These are phyloP conservation scores for Drosophila kurseongensis DNA, from an alignment of 1,140 invertebrate genomes.

Conservation along the genomic window DNA sequence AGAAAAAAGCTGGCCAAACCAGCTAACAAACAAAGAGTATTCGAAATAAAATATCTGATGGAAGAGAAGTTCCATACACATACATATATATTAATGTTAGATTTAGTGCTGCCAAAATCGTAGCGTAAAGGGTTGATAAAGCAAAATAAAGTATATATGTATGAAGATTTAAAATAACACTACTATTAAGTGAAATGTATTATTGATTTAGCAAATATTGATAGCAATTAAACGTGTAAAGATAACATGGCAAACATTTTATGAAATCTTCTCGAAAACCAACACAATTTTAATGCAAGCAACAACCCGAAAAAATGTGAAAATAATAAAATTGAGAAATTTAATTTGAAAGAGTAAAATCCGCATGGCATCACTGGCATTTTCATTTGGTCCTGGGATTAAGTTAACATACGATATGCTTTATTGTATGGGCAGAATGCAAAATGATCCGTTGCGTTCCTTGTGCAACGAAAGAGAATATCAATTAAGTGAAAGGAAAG, in stretches of 20 bases:
- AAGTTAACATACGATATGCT: slow-evolving; percentile 6
- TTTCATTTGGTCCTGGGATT: slow-evolving; percentile 10
- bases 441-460: background rate
- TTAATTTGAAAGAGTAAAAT: slow-evolving; percentile 63
- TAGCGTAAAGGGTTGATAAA: slow-evolving; percentile 51
- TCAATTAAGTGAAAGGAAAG: slow-evolving; percentile 10
- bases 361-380: background rate
- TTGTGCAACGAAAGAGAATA: slow-evolving; percentile 5
- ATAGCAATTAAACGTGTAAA: slow-evolving; percentile 56
- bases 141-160: slow-evolving; percentile 46
- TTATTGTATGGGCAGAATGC: background rate
- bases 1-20: slow-evolving; percentile 4
- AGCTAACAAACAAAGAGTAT: slow-evolving; percentile 29
- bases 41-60: slow-evolving; percentile 49
- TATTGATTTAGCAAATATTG: slow-evolving; percentile 53
- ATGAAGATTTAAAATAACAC: slow-evolving; percentile 33
- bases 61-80: slow-evolving; percentile 14
- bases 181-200: slow-evolving; percentile 38
- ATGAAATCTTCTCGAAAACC: slow-evolving; percentile 58
- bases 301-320: slow-evolving; percentile 51
- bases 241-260: slow-evolving; percentile 50
- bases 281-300: slow-evolving; percentile 58
- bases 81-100: slow-evolving; percentile 33
- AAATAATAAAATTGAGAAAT: slow-evolving; percentile 64
- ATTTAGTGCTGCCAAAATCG: slow-evolving; percentile 55